Base-by-base conservation (phyloP, 2,888 invertebrate species). In the Ditylenchus weischeri region DNA sequence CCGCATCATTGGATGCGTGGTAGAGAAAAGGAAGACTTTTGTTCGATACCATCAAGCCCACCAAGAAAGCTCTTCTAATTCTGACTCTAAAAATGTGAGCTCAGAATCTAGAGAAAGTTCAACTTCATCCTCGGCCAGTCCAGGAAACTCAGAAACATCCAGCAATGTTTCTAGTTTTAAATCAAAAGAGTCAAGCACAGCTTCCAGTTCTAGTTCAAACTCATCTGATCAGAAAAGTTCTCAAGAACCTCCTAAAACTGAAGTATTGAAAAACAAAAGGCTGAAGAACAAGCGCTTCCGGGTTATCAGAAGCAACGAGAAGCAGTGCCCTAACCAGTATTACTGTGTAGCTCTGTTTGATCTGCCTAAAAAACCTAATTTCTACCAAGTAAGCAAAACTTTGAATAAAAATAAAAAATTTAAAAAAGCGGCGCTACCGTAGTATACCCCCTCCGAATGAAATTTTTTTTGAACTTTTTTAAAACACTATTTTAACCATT, bases 261-360 rank as follows among this genome's bases (percentile, higher is more conserved):
- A 43, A 43, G 43, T 10, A 3, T 15, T 13, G 3, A 21, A n/a
- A 21, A 23, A 21, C 21, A 54, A 54, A 43, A 48, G 50, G 18
- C 19, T 18, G 18, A 50, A 63, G 71, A 70, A 47, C 49, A 49
- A 65, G 64, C 35, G 29, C 11, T 23, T n/a, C 29, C 47, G 57
- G 29, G 19, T 49, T 23, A 59, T 23, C 10, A 21, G 60, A 23
- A 23, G 11, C 54, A 29, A 54, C 8, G 18, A 51, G n/a, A 49
- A 70, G 57, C 65, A 73, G 57, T 80, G 80, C 63, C 78, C 78
- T 11, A 65, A 62, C 4, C 76, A 76, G 47, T 71, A 79, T 66
- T 80, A 80, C 64, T 80, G 80, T 59, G 76, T 80, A 10, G 75
- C 79, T 15, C 71, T 79, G 11, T 80, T 80, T 54, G 80, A 80